A percentile compares a stretch with the other conserved stretches of the same genome.
Conservation (phyloP, 2,797 vertebrate genomes). For the Gymnopithys bicolor region DNA sequence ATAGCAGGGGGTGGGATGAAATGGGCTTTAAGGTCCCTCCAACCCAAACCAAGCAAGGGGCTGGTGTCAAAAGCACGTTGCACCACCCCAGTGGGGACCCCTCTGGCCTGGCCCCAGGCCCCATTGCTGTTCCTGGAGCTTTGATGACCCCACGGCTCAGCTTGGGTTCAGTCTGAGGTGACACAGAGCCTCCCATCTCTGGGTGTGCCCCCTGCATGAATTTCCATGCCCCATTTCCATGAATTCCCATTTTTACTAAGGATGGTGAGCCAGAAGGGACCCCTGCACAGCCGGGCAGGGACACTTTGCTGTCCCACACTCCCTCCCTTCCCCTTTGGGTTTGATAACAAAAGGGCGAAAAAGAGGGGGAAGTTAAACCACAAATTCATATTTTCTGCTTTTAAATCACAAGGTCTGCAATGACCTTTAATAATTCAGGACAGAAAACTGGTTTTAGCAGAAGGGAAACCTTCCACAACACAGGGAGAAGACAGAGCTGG, state of each 20-base stretch:
- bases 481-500: background rate
- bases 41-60: background rate
- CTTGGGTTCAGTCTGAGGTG: background rate
- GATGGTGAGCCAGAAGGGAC: background rate
- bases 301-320: background rate
- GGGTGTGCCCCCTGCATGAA: too few relatives aligned
- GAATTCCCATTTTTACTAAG: background rate
- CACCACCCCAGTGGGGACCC: background rate
- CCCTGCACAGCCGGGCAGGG: background rate
- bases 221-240: background rate
- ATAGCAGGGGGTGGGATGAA: background rate
- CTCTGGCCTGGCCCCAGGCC: background rate
- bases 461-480: background rate
- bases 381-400: background rate
- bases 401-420: background rate
- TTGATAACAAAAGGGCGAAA: background rate
- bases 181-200: background rate
- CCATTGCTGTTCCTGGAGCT: accelerated
- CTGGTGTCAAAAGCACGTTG: background rate
- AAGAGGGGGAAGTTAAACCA: background rate
- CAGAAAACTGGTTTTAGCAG: background rate
- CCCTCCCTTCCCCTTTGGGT: background rate
- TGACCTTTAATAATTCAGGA: background rate
- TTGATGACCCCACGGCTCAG: background rate
- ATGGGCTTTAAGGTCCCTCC: background rate